These are phyloP conservation scores for Ibidorhyncha struthersii DNA, from an alignment of 2,113 vertebrate genomes.

Conservation along the genomic window DNA sequence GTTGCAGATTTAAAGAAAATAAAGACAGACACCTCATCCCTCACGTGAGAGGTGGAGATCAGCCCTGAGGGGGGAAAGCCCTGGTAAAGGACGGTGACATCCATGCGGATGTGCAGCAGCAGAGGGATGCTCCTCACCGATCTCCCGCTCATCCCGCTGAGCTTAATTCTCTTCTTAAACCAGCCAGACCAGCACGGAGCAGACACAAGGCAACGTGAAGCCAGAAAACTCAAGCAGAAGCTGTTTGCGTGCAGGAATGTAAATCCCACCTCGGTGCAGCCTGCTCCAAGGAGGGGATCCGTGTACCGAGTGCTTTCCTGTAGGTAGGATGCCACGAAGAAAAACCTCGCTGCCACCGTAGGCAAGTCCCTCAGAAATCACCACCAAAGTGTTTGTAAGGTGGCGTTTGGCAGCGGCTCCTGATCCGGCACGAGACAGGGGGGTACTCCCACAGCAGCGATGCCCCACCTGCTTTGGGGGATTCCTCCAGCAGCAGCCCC, in stretches of 20 bases:
- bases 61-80: neutral
- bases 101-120: accelerated
- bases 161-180: neutral
- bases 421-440: accelerated
- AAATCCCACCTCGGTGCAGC: neutral
- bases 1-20: neutral
- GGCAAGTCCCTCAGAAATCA: neutral
- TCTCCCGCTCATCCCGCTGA: neutral
- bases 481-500: neutral
- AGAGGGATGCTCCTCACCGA: neutral
- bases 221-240: neutral
- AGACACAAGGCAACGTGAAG: neutral
- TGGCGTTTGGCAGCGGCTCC: neutral
- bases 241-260: neutral
- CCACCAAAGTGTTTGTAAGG: neutral
- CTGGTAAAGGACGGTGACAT: neutral
- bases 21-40: neutral
- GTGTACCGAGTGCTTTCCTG: accelerated
- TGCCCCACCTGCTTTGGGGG: neutral
- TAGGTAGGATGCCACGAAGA: too few species aligned
- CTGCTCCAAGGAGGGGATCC: neutral
- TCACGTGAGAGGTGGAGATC: neutral
- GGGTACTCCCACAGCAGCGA: neutral
- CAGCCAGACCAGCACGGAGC: neutral
- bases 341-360: neutral